phyloP scores from a whole-genome alignment of 2,113 vertebrate species.

The Lepisosteus oculatus region DNA sequence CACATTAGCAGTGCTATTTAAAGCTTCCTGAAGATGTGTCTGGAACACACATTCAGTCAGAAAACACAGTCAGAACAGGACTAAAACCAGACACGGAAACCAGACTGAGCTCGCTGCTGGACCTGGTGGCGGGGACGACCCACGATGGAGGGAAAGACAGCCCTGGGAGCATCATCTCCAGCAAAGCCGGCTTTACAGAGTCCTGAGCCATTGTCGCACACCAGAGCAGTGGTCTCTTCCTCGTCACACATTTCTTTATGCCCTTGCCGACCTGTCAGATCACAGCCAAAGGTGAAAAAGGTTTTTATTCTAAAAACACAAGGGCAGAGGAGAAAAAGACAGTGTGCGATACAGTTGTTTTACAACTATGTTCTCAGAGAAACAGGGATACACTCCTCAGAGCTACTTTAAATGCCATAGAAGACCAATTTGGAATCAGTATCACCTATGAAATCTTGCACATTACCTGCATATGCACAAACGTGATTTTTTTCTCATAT shows the following conservation, averaged over 20 bases:
- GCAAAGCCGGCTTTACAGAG: conserved; percentile 35
- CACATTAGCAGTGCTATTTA: no score
- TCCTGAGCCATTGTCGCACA: conserved; percentile 35
- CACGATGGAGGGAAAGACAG: conserved; percentile 34
- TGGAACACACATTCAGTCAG: neutral
- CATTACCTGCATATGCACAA: no score
- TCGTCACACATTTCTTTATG: conserved; percentile 16
- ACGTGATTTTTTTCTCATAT: no score
- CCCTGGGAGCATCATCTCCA: conserved; percentile 33
- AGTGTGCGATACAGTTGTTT: no score
- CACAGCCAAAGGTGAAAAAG: neutral
- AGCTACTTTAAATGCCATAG: no score
- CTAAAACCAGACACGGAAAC: neutral
- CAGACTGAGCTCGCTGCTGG: conserved; percentile 1
- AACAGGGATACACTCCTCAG: no score
- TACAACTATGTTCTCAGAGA: no score
- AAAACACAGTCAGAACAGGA: neutral
- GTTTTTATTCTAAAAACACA: no score
- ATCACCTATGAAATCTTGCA: no score
- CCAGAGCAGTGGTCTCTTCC: conserved; percentile 32
- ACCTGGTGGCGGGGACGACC: conserved; percentile 33
- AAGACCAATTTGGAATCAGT: no score
- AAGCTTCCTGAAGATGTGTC: no score
- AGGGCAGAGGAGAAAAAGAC: no score
- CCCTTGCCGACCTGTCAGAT: conserved; percentile 18